phyloP scores from a whole-genome alignment of 2,888 invertebrate species.

The Emmelina monodactyla region DNA sequence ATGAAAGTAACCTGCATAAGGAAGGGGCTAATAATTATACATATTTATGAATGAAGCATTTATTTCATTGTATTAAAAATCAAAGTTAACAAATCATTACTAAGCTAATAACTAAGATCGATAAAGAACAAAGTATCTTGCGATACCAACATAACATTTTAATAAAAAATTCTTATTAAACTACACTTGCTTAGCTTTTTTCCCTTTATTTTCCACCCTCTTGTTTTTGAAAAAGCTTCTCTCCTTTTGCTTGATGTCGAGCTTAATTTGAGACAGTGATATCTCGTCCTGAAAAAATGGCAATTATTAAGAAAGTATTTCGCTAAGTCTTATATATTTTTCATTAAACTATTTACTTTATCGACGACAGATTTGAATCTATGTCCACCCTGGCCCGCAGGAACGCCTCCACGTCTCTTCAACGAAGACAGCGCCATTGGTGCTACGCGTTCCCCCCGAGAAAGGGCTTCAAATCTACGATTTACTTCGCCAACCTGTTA shows the following conservation, averaged over 20 bases:
- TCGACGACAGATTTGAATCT: constrained; percentile 6
- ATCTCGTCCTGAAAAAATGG: constrained; percentile 18
- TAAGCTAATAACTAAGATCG: too few species aligned
- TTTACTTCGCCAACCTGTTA: constrained; percentile 21
- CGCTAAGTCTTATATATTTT: not conserved
- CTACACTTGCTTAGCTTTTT: too few species aligned
- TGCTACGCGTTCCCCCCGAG: constrained; percentile 23
- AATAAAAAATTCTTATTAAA: too few species aligned
- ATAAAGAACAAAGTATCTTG: too few species aligned
- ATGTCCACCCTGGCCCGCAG: constrained; percentile 9
- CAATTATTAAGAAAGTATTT: not conserved
- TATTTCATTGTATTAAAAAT: too few species aligned
- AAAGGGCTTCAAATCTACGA: constrained; percentile 26
- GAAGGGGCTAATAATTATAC: too few species aligned
- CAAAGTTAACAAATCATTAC: too few species aligned
- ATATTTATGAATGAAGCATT: too few species aligned
- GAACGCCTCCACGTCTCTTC: constrained; percentile 14
- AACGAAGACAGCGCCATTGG: constrained; percentile 19
- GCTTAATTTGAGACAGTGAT: constrained; percentile 21
- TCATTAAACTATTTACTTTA: not conserved
- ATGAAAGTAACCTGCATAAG: too few species aligned
- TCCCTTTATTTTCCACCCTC: constrained; percentile 16
- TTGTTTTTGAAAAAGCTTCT: constrained; percentile 25
- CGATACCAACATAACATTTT: too few species aligned
- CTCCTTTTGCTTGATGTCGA: constrained; percentile 19